A percentile compares a stretch with the other conserved stretches of the same genome.
These are phyloP conservation scores for Orthosia cruda DNA, from an alignment of 2,888 invertebrate genomes.

Conservation along the genomic window DNA sequence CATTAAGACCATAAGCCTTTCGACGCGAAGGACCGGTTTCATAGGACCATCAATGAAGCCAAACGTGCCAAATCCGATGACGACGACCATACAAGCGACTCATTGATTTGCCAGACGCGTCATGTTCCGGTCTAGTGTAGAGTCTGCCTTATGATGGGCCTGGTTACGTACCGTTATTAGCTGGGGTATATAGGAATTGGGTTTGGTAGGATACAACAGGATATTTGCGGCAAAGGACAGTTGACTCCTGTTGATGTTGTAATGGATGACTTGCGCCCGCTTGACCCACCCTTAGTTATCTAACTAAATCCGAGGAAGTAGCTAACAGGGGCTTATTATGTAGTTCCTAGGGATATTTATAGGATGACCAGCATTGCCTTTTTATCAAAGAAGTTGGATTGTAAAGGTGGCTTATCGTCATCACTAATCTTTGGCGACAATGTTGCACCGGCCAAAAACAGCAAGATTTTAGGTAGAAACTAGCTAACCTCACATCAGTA, in stretches of 20 bases:
- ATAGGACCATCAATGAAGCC: constrained; percentile 65
- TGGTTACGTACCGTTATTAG: constrained; percentile 31
- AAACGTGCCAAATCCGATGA: constrained; percentile 58
- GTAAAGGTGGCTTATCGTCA: neutral
- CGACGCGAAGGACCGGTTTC: constrained; percentile 57
- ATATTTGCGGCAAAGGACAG: neutral
- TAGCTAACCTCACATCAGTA: no score
- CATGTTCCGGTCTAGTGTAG: constrained; percentile 56
- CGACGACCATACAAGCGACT: constrained; percentile 35
- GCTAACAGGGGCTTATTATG: no score
- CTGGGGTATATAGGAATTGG: neutral
- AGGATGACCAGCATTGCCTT: neutral
- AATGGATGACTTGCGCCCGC: neutral
- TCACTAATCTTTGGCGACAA: no score
- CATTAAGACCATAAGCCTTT: constrained; percentile 40
- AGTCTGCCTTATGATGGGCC: constrained; percentile 19
- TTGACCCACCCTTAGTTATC: no score
- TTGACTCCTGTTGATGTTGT: neutral
- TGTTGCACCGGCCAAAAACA: no score
- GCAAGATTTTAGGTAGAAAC: no score
- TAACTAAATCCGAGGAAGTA: no score
- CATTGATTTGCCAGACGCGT: constrained; percentile 60
- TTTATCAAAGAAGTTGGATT: no score
- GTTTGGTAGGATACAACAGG: neutral
- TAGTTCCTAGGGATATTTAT: neutral